Percentiles rank a stretch among this genome's conserved stretches.
Evolutionary conservation across 2,888 invertebrate species (phyloP).

Genomic region (Thymelicus acteon): DNA sequence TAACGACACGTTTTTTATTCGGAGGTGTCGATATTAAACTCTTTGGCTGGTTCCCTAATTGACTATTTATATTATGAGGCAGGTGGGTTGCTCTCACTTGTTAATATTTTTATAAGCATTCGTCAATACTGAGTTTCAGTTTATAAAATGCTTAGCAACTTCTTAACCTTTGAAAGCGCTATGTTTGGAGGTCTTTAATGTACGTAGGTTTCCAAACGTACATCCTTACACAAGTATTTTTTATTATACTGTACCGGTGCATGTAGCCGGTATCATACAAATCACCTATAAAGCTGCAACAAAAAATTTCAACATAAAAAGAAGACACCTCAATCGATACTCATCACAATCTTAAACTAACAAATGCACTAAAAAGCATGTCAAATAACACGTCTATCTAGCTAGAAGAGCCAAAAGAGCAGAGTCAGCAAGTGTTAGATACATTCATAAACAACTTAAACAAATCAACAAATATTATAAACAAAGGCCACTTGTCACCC

Average conservation of each 20-base stretch:
- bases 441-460: constrained; percentile 74
- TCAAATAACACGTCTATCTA: constrained; percentile 27
- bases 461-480: constrained; percentile 81
- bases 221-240: too few species aligned
- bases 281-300: too few species aligned
- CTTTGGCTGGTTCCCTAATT: constrained; percentile 12
- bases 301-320: background rate
- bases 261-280: too few species aligned
- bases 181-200: too few species aligned
- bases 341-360: constrained; percentile 13
- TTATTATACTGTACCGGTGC: too few species aligned
- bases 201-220: too few species aligned
- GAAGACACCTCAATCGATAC: constrained; percentile 9
- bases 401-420: constrained; percentile 51
- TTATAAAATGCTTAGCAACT: too few species aligned
- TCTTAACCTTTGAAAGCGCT: too few species aligned
- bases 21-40: constrained; percentile 68
- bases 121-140: too few species aligned
- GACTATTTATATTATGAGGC: background rate
- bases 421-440: constrained; percentile 72
- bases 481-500: constrained; percentile 83
- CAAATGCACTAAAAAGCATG: constrained; percentile 6
- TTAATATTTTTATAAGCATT: too few species aligned
- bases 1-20: constrained; percentile 64
- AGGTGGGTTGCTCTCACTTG: background rate